phyloP scores from a whole-genome alignment of 2,888 invertebrate genomes.

The Poecilobothrus nobilitatus region DNA sequence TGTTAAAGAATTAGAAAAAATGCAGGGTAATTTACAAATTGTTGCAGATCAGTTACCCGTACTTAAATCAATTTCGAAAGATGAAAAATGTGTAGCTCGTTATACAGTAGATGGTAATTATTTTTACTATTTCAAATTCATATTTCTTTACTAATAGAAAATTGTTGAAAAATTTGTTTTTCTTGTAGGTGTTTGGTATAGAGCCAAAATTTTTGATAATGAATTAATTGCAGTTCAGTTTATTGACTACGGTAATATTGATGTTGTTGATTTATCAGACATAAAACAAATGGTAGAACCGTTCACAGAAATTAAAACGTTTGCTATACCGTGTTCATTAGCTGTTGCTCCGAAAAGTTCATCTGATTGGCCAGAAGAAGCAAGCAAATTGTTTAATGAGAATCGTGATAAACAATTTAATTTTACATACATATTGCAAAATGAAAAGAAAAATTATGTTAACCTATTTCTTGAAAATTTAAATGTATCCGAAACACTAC shows the following conservation, averaged over 20 bases:
- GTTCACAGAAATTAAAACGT: slow-evolving; percentile 49
- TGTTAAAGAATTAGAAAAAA: slow-evolving; percentile 48
- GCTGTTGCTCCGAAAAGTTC: slow-evolving; percentile 57
- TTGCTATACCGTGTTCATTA: slow-evolving; percentile 57
- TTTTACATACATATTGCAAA: slow-evolving; percentile 35
- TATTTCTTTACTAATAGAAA: too few species aligned
- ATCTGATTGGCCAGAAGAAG: slow-evolving; percentile 57
- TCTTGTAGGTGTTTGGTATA: slow-evolving; percentile 64
- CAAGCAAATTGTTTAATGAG: slow-evolving; percentile 51
- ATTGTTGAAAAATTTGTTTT: neutral
- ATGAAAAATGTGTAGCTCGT: slow-evolving; percentile 63
- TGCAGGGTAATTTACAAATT: slow-evolving; percentile 58
- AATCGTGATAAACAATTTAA: slow-evolving; percentile 37
- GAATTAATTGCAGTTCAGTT: slow-evolving; percentile 70
- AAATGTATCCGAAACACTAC: slow-evolving; percentile 54
- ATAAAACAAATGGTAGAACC: slow-evolving; percentile 56
- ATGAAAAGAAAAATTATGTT: slow-evolving; percentile 45
- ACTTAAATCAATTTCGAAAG: slow-evolving; percentile 46
- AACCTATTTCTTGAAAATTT: slow-evolving; percentile 54
- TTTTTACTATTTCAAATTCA: neutral
- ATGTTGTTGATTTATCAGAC: slow-evolving; percentile 57
- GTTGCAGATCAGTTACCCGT: slow-evolving; percentile 48
- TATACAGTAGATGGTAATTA: slow-evolving; percentile 65
- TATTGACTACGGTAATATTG: slow-evolving; percentile 71
- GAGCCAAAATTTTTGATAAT: slow-evolving; percentile 76